A percentile compares a stretch with the other conserved stretches of the same genome.
Evolutionary conservation across 2,888 invertebrate species (phyloP).

Genomic region (Heteromyza rotundicornis): DNA sequence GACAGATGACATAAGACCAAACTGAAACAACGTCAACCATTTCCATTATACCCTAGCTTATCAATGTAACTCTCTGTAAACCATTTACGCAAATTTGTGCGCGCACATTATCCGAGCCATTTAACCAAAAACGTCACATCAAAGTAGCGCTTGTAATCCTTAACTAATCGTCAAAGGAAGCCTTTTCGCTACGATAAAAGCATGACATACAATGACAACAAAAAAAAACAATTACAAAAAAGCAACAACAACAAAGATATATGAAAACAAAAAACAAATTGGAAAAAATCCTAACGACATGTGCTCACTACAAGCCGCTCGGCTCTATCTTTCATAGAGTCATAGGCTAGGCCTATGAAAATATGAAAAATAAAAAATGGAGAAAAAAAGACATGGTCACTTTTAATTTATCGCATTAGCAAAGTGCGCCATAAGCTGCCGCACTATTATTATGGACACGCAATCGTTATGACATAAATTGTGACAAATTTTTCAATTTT

Average conservation of each 20-base stretch:
- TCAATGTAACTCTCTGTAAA: neutral
- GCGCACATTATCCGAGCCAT: neutral
- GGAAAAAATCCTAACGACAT: neutral
- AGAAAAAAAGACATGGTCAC: neutral
- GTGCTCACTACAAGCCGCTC: neutral
- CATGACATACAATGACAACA: too few species aligned
- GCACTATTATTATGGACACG: constrained; percentile 1
- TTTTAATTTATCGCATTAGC: constrained; percentile 8
- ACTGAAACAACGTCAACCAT: too few species aligned
- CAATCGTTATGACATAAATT: constrained; percentile 1
- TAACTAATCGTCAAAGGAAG: neutral
- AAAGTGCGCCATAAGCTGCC: neutral
- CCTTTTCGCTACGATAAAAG: too few species aligned
- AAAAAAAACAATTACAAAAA: neutral
- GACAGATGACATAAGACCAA: too few species aligned
- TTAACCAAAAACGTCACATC: neutral
- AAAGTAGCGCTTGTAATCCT: neutral
- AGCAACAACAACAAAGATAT: too few species aligned
- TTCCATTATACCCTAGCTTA: too few species aligned
- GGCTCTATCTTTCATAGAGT: neutral
- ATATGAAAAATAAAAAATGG: too few species aligned
- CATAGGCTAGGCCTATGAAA: neutral
- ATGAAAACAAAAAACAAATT: neutral
- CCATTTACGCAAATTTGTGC: neutral
- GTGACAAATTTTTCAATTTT: constrained; percentile 7